A percentile compares a stretch with the other conserved stretches of the same genome.
phyloP scores from a whole-genome alignment of 2,797 vertebrate genomes.

The Nothura maculosa region DNA sequence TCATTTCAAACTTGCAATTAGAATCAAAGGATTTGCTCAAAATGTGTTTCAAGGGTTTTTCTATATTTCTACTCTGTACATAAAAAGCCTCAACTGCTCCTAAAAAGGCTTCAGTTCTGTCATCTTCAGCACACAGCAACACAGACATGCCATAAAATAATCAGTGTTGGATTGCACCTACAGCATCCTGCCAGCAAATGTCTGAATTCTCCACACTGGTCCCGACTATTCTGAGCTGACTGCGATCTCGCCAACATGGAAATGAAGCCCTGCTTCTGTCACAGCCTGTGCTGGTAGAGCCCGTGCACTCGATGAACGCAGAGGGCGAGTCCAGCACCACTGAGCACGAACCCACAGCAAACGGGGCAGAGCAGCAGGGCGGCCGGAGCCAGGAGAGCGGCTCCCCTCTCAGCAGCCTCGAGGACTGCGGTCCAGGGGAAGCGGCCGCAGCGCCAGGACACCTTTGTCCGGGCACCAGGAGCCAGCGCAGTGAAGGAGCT shows the following conservation, averaged over 20 bases:
- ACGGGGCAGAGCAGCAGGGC: background rate
- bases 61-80: background rate
- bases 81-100: background rate
- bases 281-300: background rate
- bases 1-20: background rate
- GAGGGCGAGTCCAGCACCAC: background rate
- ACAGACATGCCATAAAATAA: background rate
- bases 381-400: background rate
- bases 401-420: background rate
- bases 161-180: background rate
- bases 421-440: background rate
- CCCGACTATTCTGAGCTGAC: background rate
- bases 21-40: slow-evolving; percentile 16
- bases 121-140: background rate
- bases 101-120: background rate
- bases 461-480: background rate
- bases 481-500: background rate
- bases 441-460: background rate
- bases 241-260: background rate
- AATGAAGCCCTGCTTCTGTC: background rate
- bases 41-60: slow-evolving; percentile 1
- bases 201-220: background rate
- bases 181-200: background rate
- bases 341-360: background rate
- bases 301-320: background rate